These are phyloP conservation scores for Doryteuthis pealeii DNA, from an alignment of 1,140 invertebrate genomes.

Conservation along the genomic window DNA sequence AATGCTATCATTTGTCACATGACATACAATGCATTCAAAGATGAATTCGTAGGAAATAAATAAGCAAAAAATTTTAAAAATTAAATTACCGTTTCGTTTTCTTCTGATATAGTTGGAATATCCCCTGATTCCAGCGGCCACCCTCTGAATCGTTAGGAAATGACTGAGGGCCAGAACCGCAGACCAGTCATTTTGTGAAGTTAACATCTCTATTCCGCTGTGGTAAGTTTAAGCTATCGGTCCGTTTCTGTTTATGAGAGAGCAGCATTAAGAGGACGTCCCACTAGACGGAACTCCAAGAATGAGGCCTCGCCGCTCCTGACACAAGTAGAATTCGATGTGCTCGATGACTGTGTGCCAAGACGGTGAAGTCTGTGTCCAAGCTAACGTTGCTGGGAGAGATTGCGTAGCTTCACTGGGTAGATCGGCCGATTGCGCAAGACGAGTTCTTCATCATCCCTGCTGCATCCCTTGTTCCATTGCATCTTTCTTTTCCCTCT, in stretches of 20 bases:
- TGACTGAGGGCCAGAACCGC: constrained; percentile 16
- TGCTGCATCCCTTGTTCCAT: too few species aligned
- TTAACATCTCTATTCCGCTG: constrained; percentile 30
- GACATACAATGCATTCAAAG: too few species aligned
- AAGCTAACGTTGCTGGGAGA: not conserved
- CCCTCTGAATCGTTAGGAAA: not conserved
- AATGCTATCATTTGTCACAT: too few species aligned
- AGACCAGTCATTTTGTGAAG: constrained; percentile 13
- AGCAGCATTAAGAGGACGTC: constrained; percentile 22
- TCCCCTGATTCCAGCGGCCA: not conserved
- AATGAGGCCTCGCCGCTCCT: constrained; percentile 24
- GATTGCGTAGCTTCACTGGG: not conserved
- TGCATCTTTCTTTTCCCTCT: not conserved
- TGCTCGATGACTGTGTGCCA: not conserved
- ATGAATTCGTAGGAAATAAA: too few species aligned
- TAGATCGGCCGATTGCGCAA: not conserved
- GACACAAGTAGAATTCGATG: not conserved
- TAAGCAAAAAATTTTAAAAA: too few species aligned
- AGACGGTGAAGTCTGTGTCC: not conserved
- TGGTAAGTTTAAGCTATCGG: constrained; percentile 52
- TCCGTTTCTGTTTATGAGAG: constrained; percentile 41
- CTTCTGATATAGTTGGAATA: not conserved
- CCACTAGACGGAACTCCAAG: constrained; percentile 36
- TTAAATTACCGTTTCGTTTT: not conserved
- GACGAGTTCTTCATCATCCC: not conserved